phyloP scores from a whole-genome alignment of 2,113 vertebrate genomes.

The Bucco capensis region DNA sequence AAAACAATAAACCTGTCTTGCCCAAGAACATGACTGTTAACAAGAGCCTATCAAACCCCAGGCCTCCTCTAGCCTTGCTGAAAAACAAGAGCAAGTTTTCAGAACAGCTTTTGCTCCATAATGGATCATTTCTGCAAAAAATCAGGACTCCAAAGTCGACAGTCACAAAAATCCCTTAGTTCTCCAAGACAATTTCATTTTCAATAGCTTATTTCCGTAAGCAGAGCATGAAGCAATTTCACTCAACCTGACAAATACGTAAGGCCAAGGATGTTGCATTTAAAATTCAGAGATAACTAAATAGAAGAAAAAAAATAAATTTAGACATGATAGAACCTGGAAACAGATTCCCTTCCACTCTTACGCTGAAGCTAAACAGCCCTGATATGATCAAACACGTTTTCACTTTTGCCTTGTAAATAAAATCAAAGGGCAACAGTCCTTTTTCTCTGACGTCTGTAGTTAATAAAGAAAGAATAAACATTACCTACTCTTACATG shows the following conservation, averaged over 20 bases:
- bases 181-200: slow-evolving; percentile 37
- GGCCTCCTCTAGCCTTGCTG: background rate
- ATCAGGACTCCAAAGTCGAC: background rate
- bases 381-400: slow-evolving; percentile 44
- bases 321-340: slow-evolving; percentile 24
- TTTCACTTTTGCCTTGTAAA: slow-evolving; percentile 56
- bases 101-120: background rate
- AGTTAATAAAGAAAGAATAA: slow-evolving; percentile 58
- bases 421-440: slow-evolving; percentile 57
- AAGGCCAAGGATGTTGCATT: slow-evolving; percentile 52
- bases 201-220: slow-evolving; percentile 51
- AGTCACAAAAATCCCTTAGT: slow-evolving; percentile 15
- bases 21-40: background rate
- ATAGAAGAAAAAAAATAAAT: slow-evolving; percentile 10
- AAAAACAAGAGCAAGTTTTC: background rate
- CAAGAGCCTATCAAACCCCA: background rate
- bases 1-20: background rate
- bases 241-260: slow-evolving; percentile 53
- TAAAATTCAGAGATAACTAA: slow-evolving; percentile 59
- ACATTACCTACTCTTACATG: slow-evolving; percentile 15
- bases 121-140: slow-evolving; percentile 12
- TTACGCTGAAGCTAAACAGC: slow-evolving; percentile 24
- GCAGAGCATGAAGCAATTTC: slow-evolving; percentile 56
- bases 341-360: slow-evolving; percentile 24
- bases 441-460: slow-evolving; percentile 56